Percentiles rank a stretch among this genome's conserved stretches.
phyloP scores from a whole-genome alignment of 2,113 vertebrate genomes.

The Falco punctatus region DNA sequence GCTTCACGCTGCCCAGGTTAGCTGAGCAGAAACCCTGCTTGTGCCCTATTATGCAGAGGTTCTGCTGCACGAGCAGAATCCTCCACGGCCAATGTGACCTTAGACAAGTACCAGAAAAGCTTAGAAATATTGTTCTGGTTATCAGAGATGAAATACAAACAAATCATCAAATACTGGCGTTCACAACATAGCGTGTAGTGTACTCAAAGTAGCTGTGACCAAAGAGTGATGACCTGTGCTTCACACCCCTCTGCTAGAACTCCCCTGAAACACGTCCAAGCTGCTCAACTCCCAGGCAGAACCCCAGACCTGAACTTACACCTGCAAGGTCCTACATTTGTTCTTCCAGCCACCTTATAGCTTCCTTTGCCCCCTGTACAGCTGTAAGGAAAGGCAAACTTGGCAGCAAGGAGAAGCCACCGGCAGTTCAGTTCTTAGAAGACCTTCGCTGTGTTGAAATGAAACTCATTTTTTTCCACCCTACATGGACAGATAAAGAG shows the following conservation, averaged over 20 bases:
- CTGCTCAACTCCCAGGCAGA: background rate
- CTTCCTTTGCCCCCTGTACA: background rate
- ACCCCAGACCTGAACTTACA: background rate
- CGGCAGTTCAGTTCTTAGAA: background rate
- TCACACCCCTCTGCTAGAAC: background rate
- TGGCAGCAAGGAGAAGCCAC: background rate
- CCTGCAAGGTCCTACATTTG: background rate
- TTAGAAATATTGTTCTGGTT: background rate
- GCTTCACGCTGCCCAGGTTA: background rate
- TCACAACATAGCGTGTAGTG: background rate
- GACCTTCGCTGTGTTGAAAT: background rate
- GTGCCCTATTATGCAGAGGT: accelerated
- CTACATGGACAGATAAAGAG: background rate
- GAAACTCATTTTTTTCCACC: background rate
- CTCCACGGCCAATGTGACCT: background rate
- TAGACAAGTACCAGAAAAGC: background rate
- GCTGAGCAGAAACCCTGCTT: background rate
- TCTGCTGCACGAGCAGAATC: background rate
- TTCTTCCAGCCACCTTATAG: background rate
- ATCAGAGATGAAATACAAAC: background rate
- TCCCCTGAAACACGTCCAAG: accelerated
- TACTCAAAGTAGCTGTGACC: background rate
- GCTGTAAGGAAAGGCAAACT: background rate
- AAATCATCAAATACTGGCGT: background rate
- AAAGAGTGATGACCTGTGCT: background rate